Evolutionary conservation across 2,797 vertebrate genomes (phyloP), one percentile per base, ranked within the genome.

Genomic region (Pseudocheirus occidentalis): DNA sequence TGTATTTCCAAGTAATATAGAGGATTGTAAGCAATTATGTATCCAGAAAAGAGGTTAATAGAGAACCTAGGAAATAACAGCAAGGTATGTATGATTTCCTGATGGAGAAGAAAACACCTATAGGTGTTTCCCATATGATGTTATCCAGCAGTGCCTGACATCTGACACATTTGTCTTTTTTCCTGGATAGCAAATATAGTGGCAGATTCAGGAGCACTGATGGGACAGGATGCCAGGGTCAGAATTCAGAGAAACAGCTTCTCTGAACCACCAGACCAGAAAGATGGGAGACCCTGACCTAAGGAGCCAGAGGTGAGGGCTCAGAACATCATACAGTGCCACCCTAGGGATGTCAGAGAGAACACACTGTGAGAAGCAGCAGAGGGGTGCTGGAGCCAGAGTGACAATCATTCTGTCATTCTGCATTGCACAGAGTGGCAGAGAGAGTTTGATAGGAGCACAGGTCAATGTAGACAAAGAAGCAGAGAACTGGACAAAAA

Each of bases 331-430:
- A 81, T 24, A 46, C n/a, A 40, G 40, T 40, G 21, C 2, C n/a
- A 24, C 66, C n/a, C 6, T 40, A 81, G n/a, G n/a, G n/a, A 81
- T 16, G n/a, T 46, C n/a, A 81, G n/a, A 46, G 66, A 46, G 66
- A 81, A 81, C n/a, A 81, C 2, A 81, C n/a, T 81, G n/a, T 81
- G 66, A 81, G 66, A 40, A 5, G 66, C n/a, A 73, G 14, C 14
- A 40, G 5, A 5, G n/a, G 66, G 1, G 7, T 81, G 2, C 0
- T 21, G 66, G 18, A 7, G 66, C 6, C n/a, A 81, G 18, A 81
- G 66, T 81, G 66, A 81, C 66, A 81, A 73, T 81, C 66, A 81
- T 81, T 81, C 66, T 81, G 66, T 81, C 66, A 81, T 81, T 81
- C 66, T 81, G 18, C 21, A 46, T 81, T 81, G 66, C 66, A n/a